Base-by-base conservation (phyloP, 2,113 vertebrate species). In the Scytalopus superciliaris region DNA sequence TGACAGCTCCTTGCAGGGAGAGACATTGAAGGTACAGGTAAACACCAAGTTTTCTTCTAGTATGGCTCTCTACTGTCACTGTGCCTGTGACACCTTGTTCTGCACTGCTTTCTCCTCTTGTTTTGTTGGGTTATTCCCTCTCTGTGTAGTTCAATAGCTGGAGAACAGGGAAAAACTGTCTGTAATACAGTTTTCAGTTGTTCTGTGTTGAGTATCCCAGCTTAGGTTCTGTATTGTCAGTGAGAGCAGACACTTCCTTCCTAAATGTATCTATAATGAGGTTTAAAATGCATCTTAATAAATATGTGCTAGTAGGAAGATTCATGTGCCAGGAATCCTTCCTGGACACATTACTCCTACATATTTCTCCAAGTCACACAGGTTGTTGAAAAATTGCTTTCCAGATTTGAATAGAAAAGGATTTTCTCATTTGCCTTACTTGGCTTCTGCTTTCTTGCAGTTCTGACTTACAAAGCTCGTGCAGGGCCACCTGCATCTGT, bases 1-100 rank as follows among this genome's bases (percentile, higher is more conserved):
- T 98, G 99, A 99, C 98, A 99, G 96, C 99, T 99, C 99, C 98
- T 98, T 99, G 97, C 99, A 99, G 98, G 99, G 99, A 99, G 99
- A 99, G 98, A 99, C 99, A 99, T 99, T 99, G 98, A 99, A 99
- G 99, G 99, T 99, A 99, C 99, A 99, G 99, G 99, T 99, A 99
- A 99, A 99, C 99, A 99, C 98, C 98, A 97, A 98, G 98, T 99
- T 98, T 99, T 98, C 98, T 98, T 98, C 97, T 97, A 98, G 98
- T 95, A 94, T 93, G 98, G 94, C 93, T 98, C 96, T 96, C 96
- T 97, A 86, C 96, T 70, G 63, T 97, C 96, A 78, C 53, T 90
- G 90, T 96, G 92, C 82, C 73, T 87, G 86, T 96, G 89, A 57
- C 83, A 50, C 31, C 62, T 80, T 84, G 31, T 47, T 87, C 94